Evolutionary conservation across 92 coral and sea anemone species (phyloP), one percentile per base, ranked within the genome.

Genomic region (Umimayanthus chanpuru): DNA sequence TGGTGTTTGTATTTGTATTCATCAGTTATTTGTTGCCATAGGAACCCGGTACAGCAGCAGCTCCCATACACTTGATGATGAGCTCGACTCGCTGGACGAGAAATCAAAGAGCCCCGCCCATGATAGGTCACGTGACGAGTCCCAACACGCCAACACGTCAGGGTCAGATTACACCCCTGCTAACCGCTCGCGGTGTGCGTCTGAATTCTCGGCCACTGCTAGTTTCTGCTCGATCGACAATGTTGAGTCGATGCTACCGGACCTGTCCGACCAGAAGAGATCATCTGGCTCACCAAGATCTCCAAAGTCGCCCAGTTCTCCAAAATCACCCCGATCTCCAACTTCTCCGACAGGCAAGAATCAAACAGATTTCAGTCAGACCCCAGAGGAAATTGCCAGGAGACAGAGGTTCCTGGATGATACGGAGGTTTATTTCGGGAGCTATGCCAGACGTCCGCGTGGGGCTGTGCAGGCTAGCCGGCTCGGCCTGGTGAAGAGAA

Each of bases 41-140:
- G 98, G 94, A 47, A 94, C 96, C 20, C 25, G 43, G 12, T 8
- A 36, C 25, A 41, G 87, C 30, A 92, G 93, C 86, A 95, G 98
- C 58, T 88, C 96, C 14, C 94, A 91, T 36, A 95, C 93, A 4
- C 94, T 94, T 26, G 96, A 92, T 9, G 96, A 89, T 79, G 98
- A 95, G 25, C 90, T 90, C 9, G 86, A 81, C 76, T 83, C 78
- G 26, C 78, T 67, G 87, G 77, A 44, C 77, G 87, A 83, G 87
- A 83, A 38, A 44, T 15, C 53, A 29, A 71, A 83, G 65, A 71
- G 78, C 64, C 50, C 56, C 61, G 30, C 79, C 7, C 47, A 3
- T 26, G 70, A 64, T 14, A 40, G 58, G 32, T 18, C 70, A 81
- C 58, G 32, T 65, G 76, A 61, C 73, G 77, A 83, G 43, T 30